Conservation (phyloP, 2,113 vertebrate genomes). For the Trogon melanurus region DNA sequence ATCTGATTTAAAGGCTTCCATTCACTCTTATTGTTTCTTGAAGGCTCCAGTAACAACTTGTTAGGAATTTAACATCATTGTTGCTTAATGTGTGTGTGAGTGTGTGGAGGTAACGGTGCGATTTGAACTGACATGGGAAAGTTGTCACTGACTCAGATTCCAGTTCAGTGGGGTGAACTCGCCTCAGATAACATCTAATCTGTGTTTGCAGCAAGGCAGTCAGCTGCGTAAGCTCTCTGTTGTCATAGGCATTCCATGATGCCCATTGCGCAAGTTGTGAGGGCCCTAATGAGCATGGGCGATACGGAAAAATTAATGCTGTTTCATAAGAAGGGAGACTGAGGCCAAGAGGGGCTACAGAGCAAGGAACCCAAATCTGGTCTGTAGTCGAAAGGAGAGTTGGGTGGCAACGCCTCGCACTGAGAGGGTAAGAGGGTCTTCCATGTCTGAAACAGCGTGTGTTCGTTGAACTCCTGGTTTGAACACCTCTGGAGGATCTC, state of each 20-base stretch:
- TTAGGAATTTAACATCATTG: neutral
- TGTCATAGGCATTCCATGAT: neutral
- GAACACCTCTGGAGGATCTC: neutral
- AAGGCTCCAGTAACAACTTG: neutral
- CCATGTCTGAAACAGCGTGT: neutral
- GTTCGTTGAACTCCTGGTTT: neutral
- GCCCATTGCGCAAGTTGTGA: neutral
- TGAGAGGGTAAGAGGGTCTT: neutral
- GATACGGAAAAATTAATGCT: neutral
- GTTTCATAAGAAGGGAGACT: neutral
- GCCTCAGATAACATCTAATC: neutral
- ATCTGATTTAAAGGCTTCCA: neutral
- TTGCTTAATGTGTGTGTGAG: neutral
- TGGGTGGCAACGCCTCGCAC: neutral
- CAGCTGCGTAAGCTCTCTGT: neutral
- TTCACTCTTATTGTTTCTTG: neutral
- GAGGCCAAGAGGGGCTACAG: neutral
- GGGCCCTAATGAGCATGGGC: neutral
- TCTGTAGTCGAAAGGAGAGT: neutral
- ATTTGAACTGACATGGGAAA: neutral
- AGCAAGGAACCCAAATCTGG: neutral
- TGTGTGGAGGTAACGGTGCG: rapidly evolving
- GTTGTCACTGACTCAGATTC: neutral
- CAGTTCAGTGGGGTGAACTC: constrained; percentile 11
- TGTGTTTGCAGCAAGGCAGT: neutral